Evolutionary conservation across 2,888 invertebrate genomes (phyloP).

Genomic region (Andrena chrysosceles): DNA sequence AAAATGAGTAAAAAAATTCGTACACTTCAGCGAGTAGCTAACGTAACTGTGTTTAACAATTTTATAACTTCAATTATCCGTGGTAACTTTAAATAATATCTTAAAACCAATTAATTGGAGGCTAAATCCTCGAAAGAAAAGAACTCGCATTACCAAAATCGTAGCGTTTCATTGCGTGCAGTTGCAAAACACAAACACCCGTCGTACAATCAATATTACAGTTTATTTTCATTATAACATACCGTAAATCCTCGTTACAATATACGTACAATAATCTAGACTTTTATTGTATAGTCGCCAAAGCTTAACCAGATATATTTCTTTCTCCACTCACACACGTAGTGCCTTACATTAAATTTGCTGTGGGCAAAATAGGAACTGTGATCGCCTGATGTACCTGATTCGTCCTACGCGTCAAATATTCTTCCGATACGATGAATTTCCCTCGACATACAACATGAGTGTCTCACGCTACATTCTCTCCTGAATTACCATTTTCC

Average conservation of each 20-base stretch:
- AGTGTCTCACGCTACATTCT: neutral
- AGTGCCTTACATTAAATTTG: conserved; percentile 67
- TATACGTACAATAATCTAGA: conserved; percentile 62
- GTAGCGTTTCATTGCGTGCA: conserved; percentile 18
- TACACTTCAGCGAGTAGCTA: neutral
- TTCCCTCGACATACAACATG: neutral
- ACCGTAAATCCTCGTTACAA: conserved; percentile 63
- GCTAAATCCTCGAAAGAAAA: neutral
- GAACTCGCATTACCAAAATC: conserved; percentile 8
- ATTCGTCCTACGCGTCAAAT: conserved; percentile 57
- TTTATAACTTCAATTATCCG: conserved; percentile 1
- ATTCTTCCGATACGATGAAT: neutral
- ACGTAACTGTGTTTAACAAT: neutral
- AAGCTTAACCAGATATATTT: conserved; percentile 58
- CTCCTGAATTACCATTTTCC: no score
- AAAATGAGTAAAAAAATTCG: conserved; percentile 37
- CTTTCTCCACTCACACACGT: conserved; percentile 51
- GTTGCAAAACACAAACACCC: conserved; percentile 51
- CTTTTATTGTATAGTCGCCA: conserved; percentile 62
- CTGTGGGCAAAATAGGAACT: conserved; percentile 82
- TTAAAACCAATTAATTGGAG: neutral
- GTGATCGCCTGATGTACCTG: conserved; percentile 81
- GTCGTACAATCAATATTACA: conserved; percentile 40
- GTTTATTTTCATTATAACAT: conserved; percentile 57
- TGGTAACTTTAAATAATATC: conserved; percentile 5